phyloP scores from a whole-genome alignment of 2,113 vertebrate species.

The Laterallus jamaicensis region DNA sequence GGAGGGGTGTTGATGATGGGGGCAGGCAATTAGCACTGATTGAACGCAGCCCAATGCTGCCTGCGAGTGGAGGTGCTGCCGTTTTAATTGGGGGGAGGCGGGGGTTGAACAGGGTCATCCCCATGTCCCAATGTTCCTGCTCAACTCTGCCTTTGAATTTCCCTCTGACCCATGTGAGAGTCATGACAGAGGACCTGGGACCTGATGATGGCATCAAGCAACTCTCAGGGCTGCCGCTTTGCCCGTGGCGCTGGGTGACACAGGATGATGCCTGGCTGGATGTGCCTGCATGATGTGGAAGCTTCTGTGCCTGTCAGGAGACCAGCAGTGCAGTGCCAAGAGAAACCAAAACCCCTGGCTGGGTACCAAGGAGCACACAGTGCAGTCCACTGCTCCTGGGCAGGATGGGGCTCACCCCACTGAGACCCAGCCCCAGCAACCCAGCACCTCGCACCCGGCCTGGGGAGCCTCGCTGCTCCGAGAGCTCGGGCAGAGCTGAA shows the following conservation, averaged over 20 bases:
- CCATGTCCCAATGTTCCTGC: neutral
- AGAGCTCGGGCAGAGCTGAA: fast-evolving
- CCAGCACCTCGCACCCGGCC: neutral
- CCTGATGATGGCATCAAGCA: fast-evolving
- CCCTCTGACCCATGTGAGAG: fast-evolving
- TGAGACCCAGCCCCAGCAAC: fast-evolving
- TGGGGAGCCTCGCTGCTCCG: fast-evolving
- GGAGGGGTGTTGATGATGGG: neutral
- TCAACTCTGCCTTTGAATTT: neutral
- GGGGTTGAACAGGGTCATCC: neutral
- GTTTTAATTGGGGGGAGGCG: no score
- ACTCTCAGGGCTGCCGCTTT: neutral
- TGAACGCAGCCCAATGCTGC: no score
- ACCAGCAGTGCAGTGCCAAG: neutral
- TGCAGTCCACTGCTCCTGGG: fast-evolving
- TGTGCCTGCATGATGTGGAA: fast-evolving
- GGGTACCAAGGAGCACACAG: fast-evolving
- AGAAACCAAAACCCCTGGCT: neutral
- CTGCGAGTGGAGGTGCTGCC: fast-evolving
- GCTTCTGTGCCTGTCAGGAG: neutral
- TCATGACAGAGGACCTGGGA: neutral
- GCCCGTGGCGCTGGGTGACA: neutral
- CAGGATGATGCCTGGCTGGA: fast-evolving
- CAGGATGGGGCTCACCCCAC: neutral
- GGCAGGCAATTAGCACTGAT: neutral